Base-by-base conservation (phyloP, 2,113 vertebrate species). In the Neogobius melanostomus region DNA sequence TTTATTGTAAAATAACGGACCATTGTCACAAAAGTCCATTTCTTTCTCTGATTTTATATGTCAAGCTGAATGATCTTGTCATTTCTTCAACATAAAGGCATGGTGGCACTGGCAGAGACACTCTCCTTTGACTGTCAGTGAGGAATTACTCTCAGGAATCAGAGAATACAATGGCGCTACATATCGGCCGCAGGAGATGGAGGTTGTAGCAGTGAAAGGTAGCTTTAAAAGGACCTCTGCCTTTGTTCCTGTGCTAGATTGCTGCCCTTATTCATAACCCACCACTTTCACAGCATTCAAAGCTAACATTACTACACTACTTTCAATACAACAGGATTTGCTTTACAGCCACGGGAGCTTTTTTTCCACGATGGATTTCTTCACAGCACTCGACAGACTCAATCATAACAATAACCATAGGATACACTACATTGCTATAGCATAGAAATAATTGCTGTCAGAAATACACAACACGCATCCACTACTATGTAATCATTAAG, bases 141-240 rank as follows among this genome's bases (percentile, higher is more conserved):
- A 89, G 78, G 74, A 81, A 89, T 89, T 78, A 73, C 7, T 2
- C 77, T 52, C 51, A 75, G 49, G 57, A 83, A 75, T 68, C 71
- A 72, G 61, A 51, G 56, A 3, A 68, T 15, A 75, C 75, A 75
- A 61, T 49, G 52, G 79, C 71, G 63, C 71, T 57, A 51, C 21
- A 44, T 75, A 76, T 36, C n/a, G 64, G 67, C 62, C 70, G 76
- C 45, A 56, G 51, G 71, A 71, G 68, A 69, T 57, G 60, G 73
- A 14, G 71, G 21, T 21, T 75, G 66, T 46, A 73, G 71, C 74
- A 61, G 56, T 61, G 44, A 70, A 75, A 53, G 67, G 53, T 64
- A 15, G 46, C 49, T 77, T 74, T 71, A 65, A 77, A 57, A 53
- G 36, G 56, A 68, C 46, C 47, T 28, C 60, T 9, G 8, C 48